Conservation (phyloP, 2,113 vertebrate genomes). For the Spermophilus dauricus region DNA sequence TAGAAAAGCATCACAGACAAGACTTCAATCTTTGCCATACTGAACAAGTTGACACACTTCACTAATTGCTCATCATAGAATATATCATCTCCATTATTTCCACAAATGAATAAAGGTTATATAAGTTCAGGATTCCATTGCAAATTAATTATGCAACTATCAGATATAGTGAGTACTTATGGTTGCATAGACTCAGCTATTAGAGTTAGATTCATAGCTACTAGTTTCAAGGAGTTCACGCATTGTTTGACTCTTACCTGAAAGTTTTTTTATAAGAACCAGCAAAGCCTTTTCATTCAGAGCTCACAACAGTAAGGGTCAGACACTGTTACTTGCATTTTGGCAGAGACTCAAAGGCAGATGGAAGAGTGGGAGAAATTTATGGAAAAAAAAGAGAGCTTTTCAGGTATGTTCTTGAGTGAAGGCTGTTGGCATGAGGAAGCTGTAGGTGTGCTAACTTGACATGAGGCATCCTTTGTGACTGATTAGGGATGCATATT, state of each 20-base stretch:
- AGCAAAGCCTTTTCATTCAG: not conserved
- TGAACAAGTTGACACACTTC: slow-evolving; percentile 56
- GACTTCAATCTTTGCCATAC: slow-evolving; percentile 25
- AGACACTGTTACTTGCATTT: not conserved
- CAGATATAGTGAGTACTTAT: not conserved
- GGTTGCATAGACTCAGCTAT: not conserved
- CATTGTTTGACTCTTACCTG: not conserved
- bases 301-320: not conserved
- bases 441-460: not conserved
- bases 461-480: not conserved
- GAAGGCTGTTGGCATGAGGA: not conserved
- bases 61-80: not conserved
- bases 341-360: not conserved
- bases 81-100: not conserved
- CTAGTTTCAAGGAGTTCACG: not conserved
- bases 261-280: not conserved
- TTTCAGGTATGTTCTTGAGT: not conserved
- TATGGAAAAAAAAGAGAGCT: not conserved
- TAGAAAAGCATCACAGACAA: slow-evolving; percentile 11
- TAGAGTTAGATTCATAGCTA: not conserved
- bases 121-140: not conserved
- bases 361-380: not conserved
- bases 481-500: not conserved
- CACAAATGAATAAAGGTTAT: not conserved
- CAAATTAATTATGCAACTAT: not conserved